Percentiles rank a stretch among this genome's conserved stretches.
These are phyloP conservation scores for Phylloscopus collybita DNA, from an alignment of 2,797 vertebrate genomes.

Conservation along the genomic window DNA sequence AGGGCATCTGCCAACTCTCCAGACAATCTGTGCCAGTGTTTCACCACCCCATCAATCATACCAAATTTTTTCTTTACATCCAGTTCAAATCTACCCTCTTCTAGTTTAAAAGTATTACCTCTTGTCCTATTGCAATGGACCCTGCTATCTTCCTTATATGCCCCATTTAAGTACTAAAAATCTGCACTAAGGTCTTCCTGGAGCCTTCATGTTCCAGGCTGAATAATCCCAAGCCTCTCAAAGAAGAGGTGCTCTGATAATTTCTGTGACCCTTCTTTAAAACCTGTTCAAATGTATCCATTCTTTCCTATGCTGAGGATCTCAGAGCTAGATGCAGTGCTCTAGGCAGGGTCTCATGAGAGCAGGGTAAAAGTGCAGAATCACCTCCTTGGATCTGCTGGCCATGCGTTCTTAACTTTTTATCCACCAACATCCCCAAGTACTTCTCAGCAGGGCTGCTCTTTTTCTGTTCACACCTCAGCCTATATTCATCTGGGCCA, in stretches of 20 bases:
- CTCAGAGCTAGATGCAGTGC: neutral
- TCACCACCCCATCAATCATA: fast-evolving
- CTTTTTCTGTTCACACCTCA: neutral
- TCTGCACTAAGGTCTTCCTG: neutral
- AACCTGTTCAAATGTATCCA: neutral
- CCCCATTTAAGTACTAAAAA: neutral
- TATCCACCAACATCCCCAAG: neutral
- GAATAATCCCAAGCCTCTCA: neutral
- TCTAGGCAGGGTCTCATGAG: neutral
- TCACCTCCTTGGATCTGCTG: neutral
- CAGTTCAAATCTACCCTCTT: neutral
- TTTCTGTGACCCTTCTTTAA: neutral
- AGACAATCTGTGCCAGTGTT: neutral
- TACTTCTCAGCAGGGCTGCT: neutral
- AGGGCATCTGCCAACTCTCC: neutral
- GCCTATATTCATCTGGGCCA: neutral
- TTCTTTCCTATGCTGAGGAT: neutral
- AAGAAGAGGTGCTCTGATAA: neutral
- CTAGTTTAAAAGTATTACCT: neutral
- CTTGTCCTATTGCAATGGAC: neutral
- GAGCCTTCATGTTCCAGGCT: neutral
- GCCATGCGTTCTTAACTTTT: neutral
- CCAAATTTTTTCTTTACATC: neutral
- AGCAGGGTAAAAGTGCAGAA: neutral
- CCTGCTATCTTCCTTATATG: neutral